Percentiles rank a stretch among this genome's conserved stretches.
Conservation (phyloP, 2,888 invertebrate genomes). For the Phlogophora meticulosa region DNA sequence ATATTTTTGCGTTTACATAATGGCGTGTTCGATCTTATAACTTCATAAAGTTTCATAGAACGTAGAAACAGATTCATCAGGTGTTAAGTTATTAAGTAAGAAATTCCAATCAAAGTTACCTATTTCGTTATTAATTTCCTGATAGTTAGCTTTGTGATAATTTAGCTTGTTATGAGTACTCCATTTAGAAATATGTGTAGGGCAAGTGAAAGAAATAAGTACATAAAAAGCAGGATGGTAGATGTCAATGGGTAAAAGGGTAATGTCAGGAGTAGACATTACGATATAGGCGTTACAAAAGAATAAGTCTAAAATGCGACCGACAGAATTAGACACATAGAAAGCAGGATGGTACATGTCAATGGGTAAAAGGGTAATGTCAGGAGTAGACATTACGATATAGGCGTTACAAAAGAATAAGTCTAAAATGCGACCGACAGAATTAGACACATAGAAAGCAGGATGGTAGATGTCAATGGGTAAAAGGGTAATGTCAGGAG, state of each 20-base stretch:
- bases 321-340: not conserved
- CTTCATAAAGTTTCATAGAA: constrained; percentile 5
- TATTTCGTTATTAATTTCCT: not conserved
- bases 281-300: not conserved
- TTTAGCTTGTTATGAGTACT: not conserved
- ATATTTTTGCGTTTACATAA: not conserved
- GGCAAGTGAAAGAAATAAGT: not conserved
- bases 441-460: not conserved
- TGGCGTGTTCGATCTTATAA: not conserved
- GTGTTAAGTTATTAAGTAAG: not conserved
- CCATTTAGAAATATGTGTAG: not conserved
- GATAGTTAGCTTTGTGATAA: not conserved
- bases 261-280: not conserved
- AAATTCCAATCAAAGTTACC: not conserved
- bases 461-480: not conserved
- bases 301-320: not conserved
- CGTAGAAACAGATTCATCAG: not conserved
- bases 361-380: not conserved
- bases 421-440: not conserved
- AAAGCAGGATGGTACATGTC: not conserved
- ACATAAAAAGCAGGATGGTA: not conserved
- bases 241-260: not conserved
- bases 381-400: not conserved
- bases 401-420: not conserved
- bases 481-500: not conserved